These are phyloP conservation scores for Odontothrips loti DNA, from an alignment of 2,888 invertebrate species.

Conservation along the genomic window DNA sequence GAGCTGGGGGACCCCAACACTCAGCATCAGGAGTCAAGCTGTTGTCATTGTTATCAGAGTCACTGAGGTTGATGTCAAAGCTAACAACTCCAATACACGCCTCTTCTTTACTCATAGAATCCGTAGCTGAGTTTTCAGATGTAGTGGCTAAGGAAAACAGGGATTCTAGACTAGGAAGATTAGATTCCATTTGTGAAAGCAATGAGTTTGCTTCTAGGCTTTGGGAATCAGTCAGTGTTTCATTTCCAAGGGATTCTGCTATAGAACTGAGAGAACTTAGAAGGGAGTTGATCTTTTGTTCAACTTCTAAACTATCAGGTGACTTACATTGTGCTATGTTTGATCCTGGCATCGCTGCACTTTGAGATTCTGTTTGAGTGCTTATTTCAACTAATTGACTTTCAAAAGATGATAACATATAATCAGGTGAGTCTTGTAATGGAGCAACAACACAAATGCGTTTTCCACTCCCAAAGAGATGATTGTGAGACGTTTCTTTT, in stretches of 20 bases:
- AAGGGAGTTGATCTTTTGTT: not conserved
- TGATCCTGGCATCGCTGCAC: not conserved
- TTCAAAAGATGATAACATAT: not conserved
- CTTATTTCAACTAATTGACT: not conserved
- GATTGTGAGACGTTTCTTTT: not conserved
- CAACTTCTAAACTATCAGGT: slow-evolving; percentile 9
- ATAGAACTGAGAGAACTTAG: not conserved
- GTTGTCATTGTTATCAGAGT: not conserved
- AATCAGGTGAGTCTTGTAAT: not conserved
- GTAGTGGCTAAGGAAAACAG: not conserved
- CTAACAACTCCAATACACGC: not conserved
- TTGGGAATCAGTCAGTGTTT: not conserved
- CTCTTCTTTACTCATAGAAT: not conserved
- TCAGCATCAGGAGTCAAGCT: not conserved
- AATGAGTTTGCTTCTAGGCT: not conserved
- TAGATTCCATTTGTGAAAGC: slow-evolving; percentile 9
- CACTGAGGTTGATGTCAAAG: not conserved
- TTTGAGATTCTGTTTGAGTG: not conserved
- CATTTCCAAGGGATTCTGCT: not conserved
- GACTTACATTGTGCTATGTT: not conserved
- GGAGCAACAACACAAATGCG: slow-evolving; percentile 18
- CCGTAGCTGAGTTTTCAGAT: not conserved
- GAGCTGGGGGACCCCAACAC: not conserved
- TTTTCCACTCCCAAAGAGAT: not conserved
- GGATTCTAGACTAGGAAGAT: not conserved